phyloP scores from a whole-genome alignment of 1,140 invertebrate species.

The Camponotus vicinus region DNA sequence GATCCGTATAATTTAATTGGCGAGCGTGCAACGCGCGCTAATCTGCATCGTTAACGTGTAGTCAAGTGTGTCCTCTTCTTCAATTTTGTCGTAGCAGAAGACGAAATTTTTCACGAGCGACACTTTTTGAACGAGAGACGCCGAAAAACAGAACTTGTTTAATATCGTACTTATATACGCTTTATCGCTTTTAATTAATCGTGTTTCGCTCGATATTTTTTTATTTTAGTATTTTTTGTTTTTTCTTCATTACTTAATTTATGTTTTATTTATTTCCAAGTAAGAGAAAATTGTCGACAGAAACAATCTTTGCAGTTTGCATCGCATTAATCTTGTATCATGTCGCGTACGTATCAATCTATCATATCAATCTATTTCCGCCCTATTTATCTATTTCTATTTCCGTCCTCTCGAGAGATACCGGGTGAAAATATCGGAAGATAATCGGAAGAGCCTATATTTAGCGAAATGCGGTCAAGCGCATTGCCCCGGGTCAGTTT shows the following conservation, averaged over 20 bases:
- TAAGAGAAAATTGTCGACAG: not conserved
- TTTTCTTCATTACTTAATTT: not conserved
- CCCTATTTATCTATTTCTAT: too few species aligned
- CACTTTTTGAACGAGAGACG: not conserved
- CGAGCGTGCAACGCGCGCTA: constrained; percentile 45
- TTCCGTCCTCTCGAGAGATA: too few species aligned
- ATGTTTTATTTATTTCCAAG: too few species aligned
- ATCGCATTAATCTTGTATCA: not conserved
- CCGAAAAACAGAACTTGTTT: not conserved
- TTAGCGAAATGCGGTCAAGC: constrained; percentile 72
- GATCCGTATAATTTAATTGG: constrained; percentile 73
- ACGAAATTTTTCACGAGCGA: not conserved
- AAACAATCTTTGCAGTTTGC: not conserved
- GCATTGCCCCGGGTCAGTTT: constrained; percentile 74
- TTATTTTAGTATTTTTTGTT: not conserved
- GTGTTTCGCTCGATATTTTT: not conserved
- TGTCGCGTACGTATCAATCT: not conserved
- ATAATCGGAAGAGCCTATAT: constrained; percentile 37
- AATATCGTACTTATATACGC: not conserved
- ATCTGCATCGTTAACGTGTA: constrained; percentile 56
- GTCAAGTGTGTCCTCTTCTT: constrained; percentile 3
- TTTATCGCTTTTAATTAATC: not conserved
- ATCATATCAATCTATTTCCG: not conserved
- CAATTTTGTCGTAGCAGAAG: constrained; percentile 7
- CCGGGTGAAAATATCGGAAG: constrained; percentile 13